These are phyloP conservation scores for Oligia strigilis DNA, from an alignment of 2,888 invertebrate genomes.

Conservation along the genomic window DNA sequence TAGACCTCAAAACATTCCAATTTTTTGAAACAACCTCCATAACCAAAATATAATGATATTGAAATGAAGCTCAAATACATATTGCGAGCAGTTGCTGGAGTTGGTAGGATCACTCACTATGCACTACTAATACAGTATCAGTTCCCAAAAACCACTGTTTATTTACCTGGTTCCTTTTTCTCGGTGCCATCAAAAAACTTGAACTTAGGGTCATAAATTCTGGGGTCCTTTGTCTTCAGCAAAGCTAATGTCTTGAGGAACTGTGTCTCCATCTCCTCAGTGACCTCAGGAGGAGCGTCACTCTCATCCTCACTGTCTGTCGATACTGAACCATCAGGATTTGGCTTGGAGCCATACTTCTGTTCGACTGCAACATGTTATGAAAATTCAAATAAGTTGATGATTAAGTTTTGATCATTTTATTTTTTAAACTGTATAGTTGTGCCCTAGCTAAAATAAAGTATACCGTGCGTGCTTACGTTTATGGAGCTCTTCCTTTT, in stretches of 20 bases:
- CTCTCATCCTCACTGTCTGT: slow-evolving; percentile 92
- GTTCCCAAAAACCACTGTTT: background rate
- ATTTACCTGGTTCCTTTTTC: slow-evolving; percentile 83
- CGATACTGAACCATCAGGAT: slow-evolving; percentile 83
- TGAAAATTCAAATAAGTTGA: slow-evolving; percentile 12
- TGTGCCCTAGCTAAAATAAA: background rate
- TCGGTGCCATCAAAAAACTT: slow-evolving; percentile 92
- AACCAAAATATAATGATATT: background rate
- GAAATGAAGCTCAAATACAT: background rate
- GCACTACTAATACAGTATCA: background rate
- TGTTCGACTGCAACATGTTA: slow-evolving; percentile 92
- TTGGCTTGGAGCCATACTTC: slow-evolving; percentile 92
- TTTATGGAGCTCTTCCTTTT: slow-evolving; percentile 96
- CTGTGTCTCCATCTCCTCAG: slow-evolving; percentile 94
- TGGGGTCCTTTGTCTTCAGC: slow-evolving; percentile 96
- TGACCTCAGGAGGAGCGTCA: slow-evolving; percentile 89
- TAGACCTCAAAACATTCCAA: background rate
- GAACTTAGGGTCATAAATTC: slow-evolving; percentile 95
- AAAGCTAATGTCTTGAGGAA: slow-evolving; percentile 96
- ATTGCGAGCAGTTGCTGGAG: background rate
- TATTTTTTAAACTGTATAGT: background rate
- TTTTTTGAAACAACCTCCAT: background rate
- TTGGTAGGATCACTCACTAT: background rate
- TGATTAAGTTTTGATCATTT: background rate
- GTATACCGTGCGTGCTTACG: slow-evolving; percentile 86